Evolutionary conservation across 2,797 vertebrate species (phyloP).

Genomic region (Lagorchestes hirsutus): DNA sequence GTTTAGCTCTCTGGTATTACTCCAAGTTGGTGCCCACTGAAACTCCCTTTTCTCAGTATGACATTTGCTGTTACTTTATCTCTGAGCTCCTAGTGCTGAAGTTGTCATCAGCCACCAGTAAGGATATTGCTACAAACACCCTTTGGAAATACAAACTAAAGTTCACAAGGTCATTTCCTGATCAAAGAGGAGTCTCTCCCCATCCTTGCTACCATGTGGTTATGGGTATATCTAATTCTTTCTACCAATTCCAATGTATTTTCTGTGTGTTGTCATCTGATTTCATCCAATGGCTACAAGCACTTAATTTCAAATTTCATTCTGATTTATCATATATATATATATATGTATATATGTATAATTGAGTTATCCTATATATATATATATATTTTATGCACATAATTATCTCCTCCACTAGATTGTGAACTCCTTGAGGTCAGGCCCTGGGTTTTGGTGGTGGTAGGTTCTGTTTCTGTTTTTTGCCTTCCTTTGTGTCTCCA

Average conservation of each 20-base stretch:
- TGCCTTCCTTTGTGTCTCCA: neutral
- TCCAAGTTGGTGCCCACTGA: neutral
- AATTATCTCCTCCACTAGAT: neutral
- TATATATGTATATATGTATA: neutral
- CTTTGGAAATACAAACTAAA: neutral
- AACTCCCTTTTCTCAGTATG: neutral
- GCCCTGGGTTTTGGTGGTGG: neutral
- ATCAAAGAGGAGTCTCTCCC: neutral
- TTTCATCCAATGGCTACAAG: neutral
- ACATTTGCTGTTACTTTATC: neutral
- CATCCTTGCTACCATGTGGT: neutral
- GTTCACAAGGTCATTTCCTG: neutral
- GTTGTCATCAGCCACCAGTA: neutral
- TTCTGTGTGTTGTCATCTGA: neutral
- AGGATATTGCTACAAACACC: neutral
- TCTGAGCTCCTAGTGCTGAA: neutral
- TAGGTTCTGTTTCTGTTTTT: neutral
- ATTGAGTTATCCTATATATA: neutral
- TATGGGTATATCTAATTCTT: neutral
- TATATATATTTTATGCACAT: neutral
- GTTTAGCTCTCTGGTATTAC: neutral
- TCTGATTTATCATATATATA: neutral
- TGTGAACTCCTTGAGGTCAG: constrained; percentile 4
- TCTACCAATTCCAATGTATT: neutral
- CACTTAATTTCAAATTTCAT: neutral